Evolutionary conservation across 1,140 invertebrate genomes (phyloP).

Genomic region (Sycophila sp.): DNA sequence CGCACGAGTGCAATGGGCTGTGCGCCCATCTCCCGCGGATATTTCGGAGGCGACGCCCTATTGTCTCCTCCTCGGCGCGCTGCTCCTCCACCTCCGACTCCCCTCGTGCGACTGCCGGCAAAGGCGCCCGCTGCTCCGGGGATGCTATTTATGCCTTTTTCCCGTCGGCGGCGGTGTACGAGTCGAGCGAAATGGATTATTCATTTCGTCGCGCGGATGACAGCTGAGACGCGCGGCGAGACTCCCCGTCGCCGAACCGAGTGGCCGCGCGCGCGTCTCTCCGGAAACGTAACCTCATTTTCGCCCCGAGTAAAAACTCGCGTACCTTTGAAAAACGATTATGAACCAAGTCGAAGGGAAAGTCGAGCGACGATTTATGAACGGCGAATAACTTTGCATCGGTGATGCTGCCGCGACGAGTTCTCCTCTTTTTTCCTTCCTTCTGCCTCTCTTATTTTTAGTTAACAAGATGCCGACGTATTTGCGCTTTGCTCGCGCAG

Average conservation of each 20-base stretch:
- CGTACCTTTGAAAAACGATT: conserved; percentile 22
- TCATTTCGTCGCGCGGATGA: conserved; percentile 1
- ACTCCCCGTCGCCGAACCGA: not conserved
- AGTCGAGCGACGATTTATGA: conserved; percentile 12
- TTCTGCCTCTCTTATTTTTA: not conserved
- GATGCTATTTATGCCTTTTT: not conserved
- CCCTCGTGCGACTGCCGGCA: not conserved
- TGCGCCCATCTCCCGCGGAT: not conserved
- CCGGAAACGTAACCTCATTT: conserved; percentile 20
- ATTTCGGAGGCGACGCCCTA: not conserved
- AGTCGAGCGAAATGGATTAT: conserved; percentile 3
- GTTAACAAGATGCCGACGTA: conserved; percentile 4
- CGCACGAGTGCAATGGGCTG: not conserved
- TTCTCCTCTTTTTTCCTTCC: not conserved
- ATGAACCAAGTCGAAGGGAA: conserved; percentile 5
- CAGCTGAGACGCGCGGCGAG: not conserved
- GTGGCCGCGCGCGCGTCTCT: not conserved
- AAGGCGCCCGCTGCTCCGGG: no score
- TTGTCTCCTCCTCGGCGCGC: not conserved
- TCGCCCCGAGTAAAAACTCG: conserved; percentile 1
- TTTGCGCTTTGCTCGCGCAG: not conserved
- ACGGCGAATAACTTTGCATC: conserved; percentile 18
- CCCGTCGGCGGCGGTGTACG: not conserved
- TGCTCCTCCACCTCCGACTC: no score
- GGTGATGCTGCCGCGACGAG: not conserved